These are phyloP conservation scores for Megamerina dolium DNA, from an alignment of 2,888 invertebrate species.

Conservation along the genomic window DNA sequence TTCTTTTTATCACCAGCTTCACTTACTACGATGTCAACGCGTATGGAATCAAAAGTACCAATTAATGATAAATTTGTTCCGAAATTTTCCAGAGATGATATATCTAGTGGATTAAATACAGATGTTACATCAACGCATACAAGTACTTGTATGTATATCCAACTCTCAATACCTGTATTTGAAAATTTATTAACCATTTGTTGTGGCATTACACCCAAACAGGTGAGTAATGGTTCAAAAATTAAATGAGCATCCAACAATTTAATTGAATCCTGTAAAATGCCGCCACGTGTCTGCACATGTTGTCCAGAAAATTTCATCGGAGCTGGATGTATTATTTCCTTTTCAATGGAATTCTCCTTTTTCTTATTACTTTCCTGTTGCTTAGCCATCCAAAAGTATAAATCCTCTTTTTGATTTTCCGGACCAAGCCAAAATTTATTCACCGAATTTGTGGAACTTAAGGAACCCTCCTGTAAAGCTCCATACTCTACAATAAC, in stretches of 20 bases:
- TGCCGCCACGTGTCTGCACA: conserved; percentile 55
- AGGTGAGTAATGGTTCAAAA: conserved; percentile 84
- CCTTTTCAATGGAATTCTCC: conserved; percentile 49
- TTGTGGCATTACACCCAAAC: conserved; percentile 85
- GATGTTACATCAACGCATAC: background rate
- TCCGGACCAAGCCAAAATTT: conserved; percentile 46
- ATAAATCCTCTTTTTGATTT: conserved; percentile 77
- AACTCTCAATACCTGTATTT: conserved; percentile 42
- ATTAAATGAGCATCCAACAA: conserved; percentile 89
- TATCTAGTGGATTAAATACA: conserved; percentile 40
- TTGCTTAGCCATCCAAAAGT: conserved; percentile 95
- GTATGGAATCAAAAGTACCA: conserved; percentile 79
- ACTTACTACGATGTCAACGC: conserved; percentile 92
- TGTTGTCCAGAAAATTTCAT: conserved; percentile 50
- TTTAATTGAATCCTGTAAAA: conserved; percentile 75
- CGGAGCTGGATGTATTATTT: conserved; percentile 52
- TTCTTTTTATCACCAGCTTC: conserved; percentile 64
- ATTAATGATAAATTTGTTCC: conserved; percentile 80
- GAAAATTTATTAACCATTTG: conserved; percentile 58
- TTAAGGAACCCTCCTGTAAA: conserved; percentile 68
- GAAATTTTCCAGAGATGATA: conserved; percentile 75
- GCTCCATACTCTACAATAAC: conserved; percentile 63
- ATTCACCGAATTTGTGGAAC: conserved; percentile 50
- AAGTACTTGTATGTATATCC: conserved; percentile 1
- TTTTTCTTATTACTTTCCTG: conserved; percentile 52